Base-by-base conservation (phyloP, 2,113 vertebrate species). In the Nycticebus coucang region DNA sequence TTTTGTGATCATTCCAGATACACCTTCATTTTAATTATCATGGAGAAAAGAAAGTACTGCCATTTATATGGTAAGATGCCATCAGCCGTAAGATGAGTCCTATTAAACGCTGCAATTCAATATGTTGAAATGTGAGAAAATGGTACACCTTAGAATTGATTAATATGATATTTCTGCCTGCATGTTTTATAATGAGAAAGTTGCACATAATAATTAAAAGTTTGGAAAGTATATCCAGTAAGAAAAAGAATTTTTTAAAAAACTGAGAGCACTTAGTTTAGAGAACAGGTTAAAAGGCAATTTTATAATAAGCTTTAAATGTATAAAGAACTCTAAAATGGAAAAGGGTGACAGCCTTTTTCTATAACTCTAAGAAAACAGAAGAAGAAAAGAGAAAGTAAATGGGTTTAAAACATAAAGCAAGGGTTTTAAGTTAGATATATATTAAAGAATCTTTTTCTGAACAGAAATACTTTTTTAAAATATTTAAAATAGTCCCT, bases 201-300 rank as follows among this genome's bases (percentile, higher is more conserved):
- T 53, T 80, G 6, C n/a, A 91, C 41, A 78, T 84, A 91, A 88
- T 62, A 85, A 94, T 90, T 80, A 95, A 87, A 95, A 93, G 57
- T 84, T 80, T 93, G 28, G 26, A 81, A 96, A 94, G 87, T 53
- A 80, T 50, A 62, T 14, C 66, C n/a, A 74, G 12, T 37, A 81
- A n/a, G 24, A 86, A 74, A 93, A 59, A 3, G 4, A 14, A 74
- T 79, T 79, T 62, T 88, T n/a, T 41, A 35, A 53, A 33, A 75
- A 84, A 90, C 28, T 78, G 17, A 79, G 13, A 69, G 4, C 53
- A 79, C 57, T 87, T 88, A 64, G 22, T 62, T 97, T 10, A 15
- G 77, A 69, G 37, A 93, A 69, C 45, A 79, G 12, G n/a, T 91
- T 88, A 88, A 79, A 92, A 85, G 11, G 28, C 28, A 85, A 88